Conservation (phyloP, 2,113 vertebrate species). For the Cyphomyrus plagiostoma region DNA sequence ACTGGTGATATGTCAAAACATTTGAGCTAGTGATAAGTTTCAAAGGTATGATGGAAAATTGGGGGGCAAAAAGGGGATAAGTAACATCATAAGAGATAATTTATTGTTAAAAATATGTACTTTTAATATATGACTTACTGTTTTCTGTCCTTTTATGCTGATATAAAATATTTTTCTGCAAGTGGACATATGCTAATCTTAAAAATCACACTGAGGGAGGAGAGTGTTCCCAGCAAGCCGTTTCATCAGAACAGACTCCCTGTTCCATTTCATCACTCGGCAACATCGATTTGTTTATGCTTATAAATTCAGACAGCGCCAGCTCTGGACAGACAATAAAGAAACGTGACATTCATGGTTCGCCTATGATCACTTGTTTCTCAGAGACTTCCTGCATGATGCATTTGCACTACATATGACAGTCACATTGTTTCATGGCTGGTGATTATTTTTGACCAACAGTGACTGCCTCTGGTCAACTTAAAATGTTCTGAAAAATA, state of each 20-base stretch:
- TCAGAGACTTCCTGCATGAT: background rate
- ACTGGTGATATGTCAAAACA: background rate
- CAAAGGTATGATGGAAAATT: background rate
- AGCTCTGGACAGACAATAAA: background rate
- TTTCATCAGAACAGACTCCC: background rate
- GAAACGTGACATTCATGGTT: background rate
- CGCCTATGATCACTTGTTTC: background rate
- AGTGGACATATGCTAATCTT: background rate
- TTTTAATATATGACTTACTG: background rate
- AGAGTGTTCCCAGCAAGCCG: background rate
- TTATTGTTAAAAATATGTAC: background rate
- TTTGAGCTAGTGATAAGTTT: background rate
- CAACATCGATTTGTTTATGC: background rate
- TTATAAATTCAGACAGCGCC: background rate
- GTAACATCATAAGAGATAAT: background rate
- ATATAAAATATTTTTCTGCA: background rate
- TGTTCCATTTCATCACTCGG: background rate
- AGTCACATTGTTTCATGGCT: background rate
- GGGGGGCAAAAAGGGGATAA: background rate
- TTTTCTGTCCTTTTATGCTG: background rate
- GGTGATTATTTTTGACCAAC: background rate
- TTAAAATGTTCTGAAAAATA: background rate
- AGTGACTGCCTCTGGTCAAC: background rate
- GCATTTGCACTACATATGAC: background rate
- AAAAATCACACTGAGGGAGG: background rate